Percentiles rank a stretch among this genome's conserved stretches.
These are phyloP conservation scores for Heteromyza rotundicornis DNA, from an alignment of 2,888 invertebrate genomes.

Conservation along the genomic window DNA sequence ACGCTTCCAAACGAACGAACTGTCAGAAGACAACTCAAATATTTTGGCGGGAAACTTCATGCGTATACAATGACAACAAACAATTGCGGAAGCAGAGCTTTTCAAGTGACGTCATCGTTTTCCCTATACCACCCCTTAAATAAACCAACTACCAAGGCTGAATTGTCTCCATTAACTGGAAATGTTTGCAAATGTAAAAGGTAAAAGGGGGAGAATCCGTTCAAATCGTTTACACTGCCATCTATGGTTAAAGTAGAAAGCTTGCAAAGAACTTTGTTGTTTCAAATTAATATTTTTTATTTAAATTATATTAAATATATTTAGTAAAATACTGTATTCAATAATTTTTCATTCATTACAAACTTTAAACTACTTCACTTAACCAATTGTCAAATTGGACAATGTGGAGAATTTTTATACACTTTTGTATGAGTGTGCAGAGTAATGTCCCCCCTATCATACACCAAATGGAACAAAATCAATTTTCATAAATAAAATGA, in stretches of 20 bases:
- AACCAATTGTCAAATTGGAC: too few relatives aligned
- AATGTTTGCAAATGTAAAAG: neutral
- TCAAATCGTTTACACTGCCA: neutral
- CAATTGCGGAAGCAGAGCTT: neutral
- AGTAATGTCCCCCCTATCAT: too few relatives aligned
- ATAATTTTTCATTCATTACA: too few relatives aligned
- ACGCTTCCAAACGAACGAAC: conserved; percentile 34
- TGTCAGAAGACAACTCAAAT: conserved; percentile 31
- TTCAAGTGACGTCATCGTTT: conserved; percentile 28
- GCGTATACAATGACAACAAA: neutral
- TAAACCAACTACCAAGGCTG: neutral
- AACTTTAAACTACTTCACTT: too few relatives aligned
- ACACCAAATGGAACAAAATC: neutral
- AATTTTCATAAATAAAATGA: conserved; percentile 7
- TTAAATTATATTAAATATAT: too few relatives aligned
- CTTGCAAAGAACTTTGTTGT: neutral
- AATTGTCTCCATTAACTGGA: neutral
- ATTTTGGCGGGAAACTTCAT: conserved; percentile 47
- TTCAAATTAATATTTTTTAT: too few relatives aligned
- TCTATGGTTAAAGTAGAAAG: neutral
- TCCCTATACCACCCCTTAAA: neutral
- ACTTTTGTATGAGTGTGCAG: neutral
- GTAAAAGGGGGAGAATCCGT: neutral
- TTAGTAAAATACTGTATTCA: too few relatives aligned
- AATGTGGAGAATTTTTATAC: neutral